Evolutionary conservation across 2,888 invertebrate genomes (phyloP).

Genomic region (Xanthia togata): DNA sequence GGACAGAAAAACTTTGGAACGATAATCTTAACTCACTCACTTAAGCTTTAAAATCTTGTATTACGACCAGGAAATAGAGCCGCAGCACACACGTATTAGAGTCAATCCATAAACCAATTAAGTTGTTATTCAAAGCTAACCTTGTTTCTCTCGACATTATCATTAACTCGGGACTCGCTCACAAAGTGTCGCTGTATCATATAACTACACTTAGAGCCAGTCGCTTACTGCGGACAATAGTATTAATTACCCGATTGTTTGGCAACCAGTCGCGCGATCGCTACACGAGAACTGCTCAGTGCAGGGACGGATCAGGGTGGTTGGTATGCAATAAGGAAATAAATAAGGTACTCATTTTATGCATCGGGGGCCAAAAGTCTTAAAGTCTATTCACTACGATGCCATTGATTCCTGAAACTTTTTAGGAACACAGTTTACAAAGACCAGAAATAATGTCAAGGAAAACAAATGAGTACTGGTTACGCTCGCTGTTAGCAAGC

Average conservation of each 20-base stretch:
- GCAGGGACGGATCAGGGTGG: constrained; percentile 37
- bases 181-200: constrained; percentile 26
- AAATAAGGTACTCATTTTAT: background rate
- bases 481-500: background rate
- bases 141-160: constrained; percentile 10
- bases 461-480: background rate
- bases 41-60: background rate
- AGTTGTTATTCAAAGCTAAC: constrained; percentile 13
- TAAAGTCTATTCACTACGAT: background rate
- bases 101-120: constrained; percentile 22
- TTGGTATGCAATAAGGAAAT: constrained; percentile 1
- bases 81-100: background rate
- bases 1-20: background rate
- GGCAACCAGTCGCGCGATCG: constrained; percentile 56
- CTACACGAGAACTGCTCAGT: constrained; percentile 35
- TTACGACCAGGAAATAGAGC: background rate
- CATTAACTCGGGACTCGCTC: background rate
- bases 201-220: constrained; percentile 34
- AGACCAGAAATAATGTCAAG: background rate
- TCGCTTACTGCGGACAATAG: constrained; percentile 59
- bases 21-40: background rate
- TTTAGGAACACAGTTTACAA: background rate
- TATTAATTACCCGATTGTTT: constrained; percentile 66
- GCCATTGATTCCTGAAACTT: background rate
- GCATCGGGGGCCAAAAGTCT: background rate